Evolutionary conservation across 2,113 vertebrate species (phyloP).

Genomic region (Oostethus manadensis): DNA sequence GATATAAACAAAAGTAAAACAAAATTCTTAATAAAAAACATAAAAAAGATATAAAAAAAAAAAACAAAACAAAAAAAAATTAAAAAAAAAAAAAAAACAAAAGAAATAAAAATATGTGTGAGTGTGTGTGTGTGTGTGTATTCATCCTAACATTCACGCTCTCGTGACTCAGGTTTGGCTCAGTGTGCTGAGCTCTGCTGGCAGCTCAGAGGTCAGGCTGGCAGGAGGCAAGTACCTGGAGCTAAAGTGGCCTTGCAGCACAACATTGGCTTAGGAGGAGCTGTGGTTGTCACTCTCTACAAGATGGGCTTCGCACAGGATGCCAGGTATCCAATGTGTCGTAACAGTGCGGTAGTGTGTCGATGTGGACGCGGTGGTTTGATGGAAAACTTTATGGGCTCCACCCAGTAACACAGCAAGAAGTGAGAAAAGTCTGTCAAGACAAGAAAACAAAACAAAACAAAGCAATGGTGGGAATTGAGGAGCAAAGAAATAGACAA

Average conservation of each 20-base stretch:
- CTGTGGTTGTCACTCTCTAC: constrained; percentile 82
- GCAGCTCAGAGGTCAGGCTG: constrained; percentile 89
- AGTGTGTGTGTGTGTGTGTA: background rate
- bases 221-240: constrained; percentile 79
- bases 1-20: no score
- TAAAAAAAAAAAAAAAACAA: background rate
- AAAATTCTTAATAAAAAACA: no score
- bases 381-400: no score
- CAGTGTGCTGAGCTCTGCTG: constrained; percentile 96
- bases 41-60: no score
- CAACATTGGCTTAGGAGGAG: constrained; percentile 90
- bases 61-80: background rate
- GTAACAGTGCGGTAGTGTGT: no score
- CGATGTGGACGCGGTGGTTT: no score
- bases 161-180: constrained; percentile 79
- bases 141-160: background rate
- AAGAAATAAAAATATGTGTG: no score
- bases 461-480: no score
- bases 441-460: no score
- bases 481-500: no score
- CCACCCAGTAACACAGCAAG: no score
- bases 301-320: constrained; percentile 83
- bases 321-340: constrained; percentile 62
- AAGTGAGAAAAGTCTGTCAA: no score
- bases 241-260: constrained; percentile 90